These are phyloP conservation scores for Caenorhabditis uteleia DNA, from an alignment of 2,888 invertebrate species.

Conservation along the genomic window DNA sequence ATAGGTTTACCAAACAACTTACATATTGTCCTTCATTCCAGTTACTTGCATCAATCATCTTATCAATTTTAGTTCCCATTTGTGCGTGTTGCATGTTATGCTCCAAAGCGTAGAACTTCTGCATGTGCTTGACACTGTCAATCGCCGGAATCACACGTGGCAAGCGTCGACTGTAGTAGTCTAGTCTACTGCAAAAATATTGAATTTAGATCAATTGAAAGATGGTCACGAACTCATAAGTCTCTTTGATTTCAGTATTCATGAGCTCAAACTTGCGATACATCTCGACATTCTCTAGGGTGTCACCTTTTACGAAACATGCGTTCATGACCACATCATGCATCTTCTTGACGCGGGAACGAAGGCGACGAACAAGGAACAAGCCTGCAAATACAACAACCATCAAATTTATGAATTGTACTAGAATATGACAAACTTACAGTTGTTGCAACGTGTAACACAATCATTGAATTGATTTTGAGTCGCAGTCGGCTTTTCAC, in stretches of 20 bases:
- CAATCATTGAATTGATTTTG: slow-evolving; percentile 11
- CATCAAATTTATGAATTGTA: not conserved
- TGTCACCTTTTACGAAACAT: not conserved
- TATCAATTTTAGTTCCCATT: slow-evolving; percentile 11
- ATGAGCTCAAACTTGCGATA: slow-evolving; percentile 5
- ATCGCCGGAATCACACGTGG: slow-evolving; percentile 17
- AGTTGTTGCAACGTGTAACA: slow-evolving; percentile 28
- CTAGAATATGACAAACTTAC: slow-evolving; percentile 14
- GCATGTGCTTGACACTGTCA: slow-evolving; percentile 25
- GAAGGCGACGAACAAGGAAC: slow-evolving; percentile 8
- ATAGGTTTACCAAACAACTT: no score
- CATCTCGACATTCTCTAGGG: not conserved
- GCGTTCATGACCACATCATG: not conserved
- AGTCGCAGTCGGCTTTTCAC: slow-evolving; percentile 4
- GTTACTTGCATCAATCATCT: slow-evolving; percentile 32
- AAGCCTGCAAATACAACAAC: slow-evolving; percentile 15
- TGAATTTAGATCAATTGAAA: not conserved
- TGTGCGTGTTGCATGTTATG: slow-evolving; percentile 11
- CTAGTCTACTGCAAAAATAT: slow-evolving; percentile 18
- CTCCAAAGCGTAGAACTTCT: slow-evolving; percentile 18
- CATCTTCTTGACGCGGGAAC: slow-evolving; percentile 1
- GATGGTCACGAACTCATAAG: slow-evolving; percentile 12
- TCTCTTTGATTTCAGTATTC: slow-evolving; percentile 4
- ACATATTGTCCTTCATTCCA: slow-evolving; percentile 39
- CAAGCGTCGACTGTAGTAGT: slow-evolving; percentile 3